Evolutionary conservation across 2,113 vertebrate genomes (phyloP).

Genomic region (Gorsachius goisagi): DNA sequence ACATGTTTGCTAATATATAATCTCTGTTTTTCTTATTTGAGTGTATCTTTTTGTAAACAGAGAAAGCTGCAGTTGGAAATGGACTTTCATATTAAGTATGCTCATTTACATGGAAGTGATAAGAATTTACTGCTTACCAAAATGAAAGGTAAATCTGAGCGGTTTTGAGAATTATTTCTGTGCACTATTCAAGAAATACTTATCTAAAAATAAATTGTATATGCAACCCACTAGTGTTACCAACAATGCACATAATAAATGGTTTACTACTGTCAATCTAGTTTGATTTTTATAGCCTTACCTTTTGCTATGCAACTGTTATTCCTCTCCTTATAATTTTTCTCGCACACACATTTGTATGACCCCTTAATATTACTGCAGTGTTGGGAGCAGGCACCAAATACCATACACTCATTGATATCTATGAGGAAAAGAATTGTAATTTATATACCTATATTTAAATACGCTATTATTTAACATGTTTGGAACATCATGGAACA

Average conservation of each 20-base stretch:
- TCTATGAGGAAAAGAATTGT: constrained; percentile 72
- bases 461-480: background rate
- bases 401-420: constrained; percentile 92
- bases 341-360: constrained; percentile 92
- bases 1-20: background rate
- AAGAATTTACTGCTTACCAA: background rate
- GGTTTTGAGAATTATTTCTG: background rate
- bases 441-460: background rate
- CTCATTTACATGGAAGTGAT: background rate
- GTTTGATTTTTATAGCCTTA: constrained; percentile 62
- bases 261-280: background rate
- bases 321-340: constrained; percentile 89
- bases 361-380: constrained; percentile 93
- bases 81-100: background rate
- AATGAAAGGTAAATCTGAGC: background rate
- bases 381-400: constrained; percentile 90
- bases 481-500: background rate
- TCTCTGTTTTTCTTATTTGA: background rate
- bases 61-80: background rate
- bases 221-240: background rate
- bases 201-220: background rate
- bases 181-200: background rate
- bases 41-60: background rate
- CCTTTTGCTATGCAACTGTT: constrained; percentile 92
- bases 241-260: background rate